Percentiles rank a stretch among this genome's conserved stretches.
Evolutionary conservation across 2,113 vertebrate species (phyloP).

Genomic region (Chionis minor): DNA sequence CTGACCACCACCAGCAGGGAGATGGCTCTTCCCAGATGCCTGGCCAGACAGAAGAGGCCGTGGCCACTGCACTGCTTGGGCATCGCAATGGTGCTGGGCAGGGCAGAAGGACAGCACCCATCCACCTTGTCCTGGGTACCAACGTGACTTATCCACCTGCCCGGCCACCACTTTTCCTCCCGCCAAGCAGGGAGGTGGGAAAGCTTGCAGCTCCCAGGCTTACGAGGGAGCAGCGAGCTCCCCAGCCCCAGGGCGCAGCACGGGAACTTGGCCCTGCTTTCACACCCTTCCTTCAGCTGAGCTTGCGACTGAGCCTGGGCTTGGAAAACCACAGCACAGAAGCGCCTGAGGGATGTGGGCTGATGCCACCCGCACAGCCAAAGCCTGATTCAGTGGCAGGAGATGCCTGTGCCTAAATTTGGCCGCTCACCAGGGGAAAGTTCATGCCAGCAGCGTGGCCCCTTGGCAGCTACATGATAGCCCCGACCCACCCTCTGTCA

Average conservation of each 20-base stretch:
- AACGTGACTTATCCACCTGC: not conserved
- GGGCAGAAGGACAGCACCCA: not conserved
- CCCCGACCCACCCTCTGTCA: not conserved
- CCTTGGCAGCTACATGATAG: not conserved
- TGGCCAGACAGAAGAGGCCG: not conserved
- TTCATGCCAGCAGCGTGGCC: not conserved
- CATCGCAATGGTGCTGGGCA: rapidly evolving
- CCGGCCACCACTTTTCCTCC: not conserved
- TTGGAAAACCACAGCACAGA: not conserved
- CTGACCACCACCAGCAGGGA: not conserved
- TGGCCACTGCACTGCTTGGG: not conserved
- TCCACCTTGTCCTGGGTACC: not conserved
- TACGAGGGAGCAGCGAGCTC: not conserved
- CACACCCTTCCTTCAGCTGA: not conserved
- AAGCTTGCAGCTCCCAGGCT: not conserved
- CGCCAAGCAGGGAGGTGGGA: not conserved
- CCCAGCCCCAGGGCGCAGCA: not conserved
- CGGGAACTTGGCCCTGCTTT: not conserved
- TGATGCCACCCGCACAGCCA: not conserved
- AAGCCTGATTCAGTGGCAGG: not conserved
- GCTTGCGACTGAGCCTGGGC: not conserved
- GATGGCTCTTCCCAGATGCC: not conserved
- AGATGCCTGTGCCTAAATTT: not conserved
- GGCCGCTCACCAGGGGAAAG: not conserved
- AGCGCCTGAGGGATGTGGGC: not conserved